A percentile compares a stretch with the other conserved stretches of the same genome.
Conservation (phyloP, 1,140 invertebrate species). For the Globodera rostochiensis region DNA sequence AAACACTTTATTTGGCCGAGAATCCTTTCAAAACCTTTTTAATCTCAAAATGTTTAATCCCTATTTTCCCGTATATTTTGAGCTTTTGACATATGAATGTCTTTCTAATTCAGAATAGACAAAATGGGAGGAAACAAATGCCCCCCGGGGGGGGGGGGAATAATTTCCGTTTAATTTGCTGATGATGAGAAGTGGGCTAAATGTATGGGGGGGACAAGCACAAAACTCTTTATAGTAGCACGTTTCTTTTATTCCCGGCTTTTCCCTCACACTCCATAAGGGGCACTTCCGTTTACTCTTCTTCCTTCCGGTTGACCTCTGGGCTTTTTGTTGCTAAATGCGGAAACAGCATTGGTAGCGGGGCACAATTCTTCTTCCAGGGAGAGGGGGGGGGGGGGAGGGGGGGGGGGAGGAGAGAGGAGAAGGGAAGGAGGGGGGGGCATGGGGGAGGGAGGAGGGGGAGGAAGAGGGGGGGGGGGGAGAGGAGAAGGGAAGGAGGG, state of each 20-base stretch:
- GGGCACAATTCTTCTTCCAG: background rate
- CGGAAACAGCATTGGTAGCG: background rate
- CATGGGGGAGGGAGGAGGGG: too few relatives aligned
- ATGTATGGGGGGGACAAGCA: too few relatives aligned
- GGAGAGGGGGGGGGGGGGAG: too few relatives aligned
- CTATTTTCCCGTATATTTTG: background rate
- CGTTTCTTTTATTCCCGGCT: background rate
- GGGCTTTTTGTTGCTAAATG: background rate
- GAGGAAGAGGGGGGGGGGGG: too few relatives aligned
- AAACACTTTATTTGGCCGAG: background rate
- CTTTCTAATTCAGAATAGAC: background rate
- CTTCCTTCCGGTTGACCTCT: background rate
- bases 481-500: too few relatives aligned
- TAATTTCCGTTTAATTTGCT: too few relatives aligned
- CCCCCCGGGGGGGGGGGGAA: too few relatives aligned
- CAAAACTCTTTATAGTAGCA: background rate
- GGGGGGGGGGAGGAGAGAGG: too few relatives aligned
- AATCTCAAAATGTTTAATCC: background rate
- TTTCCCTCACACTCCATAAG: too few relatives aligned
- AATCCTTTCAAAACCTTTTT: constrained; percentile 7
- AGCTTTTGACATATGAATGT: background rate
- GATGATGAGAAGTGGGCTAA: too few relatives aligned
- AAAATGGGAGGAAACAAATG: too few relatives aligned
- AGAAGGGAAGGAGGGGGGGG: too few relatives aligned
- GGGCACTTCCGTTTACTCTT: background rate